Base-by-base conservation (phyloP, 2,113 vertebrate species). In the Pteropus alecto region DNA sequence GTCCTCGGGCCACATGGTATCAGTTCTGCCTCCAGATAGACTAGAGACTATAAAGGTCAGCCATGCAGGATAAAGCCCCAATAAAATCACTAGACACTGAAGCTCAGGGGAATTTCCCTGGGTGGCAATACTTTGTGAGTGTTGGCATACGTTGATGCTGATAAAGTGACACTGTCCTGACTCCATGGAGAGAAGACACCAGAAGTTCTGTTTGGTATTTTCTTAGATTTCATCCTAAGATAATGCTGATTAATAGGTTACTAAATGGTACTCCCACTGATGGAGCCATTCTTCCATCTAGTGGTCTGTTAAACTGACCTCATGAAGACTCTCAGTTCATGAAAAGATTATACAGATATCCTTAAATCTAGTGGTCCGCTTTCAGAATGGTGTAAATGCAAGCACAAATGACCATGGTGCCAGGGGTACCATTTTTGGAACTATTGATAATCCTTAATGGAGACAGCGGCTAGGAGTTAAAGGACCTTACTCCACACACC, bases 1-100 rank as follows among this genome's bases (percentile, higher is more conserved):
- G 11, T 26, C 28, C 86, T 48, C 35, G 51, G 63, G n/a, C 15
- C 15, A 12, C 0, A 0, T 0, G 1, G 7, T 43, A 48, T 68
- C 30, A 76, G 6, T 61, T 93, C n/a, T 81, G 21, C 1, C 3
- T 26, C 2, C 2, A 74, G 21, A 41, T 3, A 2, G 26, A 7
- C 43, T 70, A 0, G 7, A 77, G 33, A 82, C 21, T 26, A 76
- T 26, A 82, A 51, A 48, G 60, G 19, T 26, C 70, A 74, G 14
- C n/a, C 28, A 18, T n/a, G 13, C 12, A 19, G 30, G 46, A 92
- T 16, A 41, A 73, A 91, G 56, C 12, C 10, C 4, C 58, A 82
- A 0, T 15, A 46, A 46, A 81, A 90, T 21, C 48, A 54, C 28
- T 51, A 22, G 22, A 35, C 41, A 68, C 16, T 13, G 60, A 43